These are phyloP conservation scores for Zaprionus bogoriensis DNA, from an alignment of 2,888 invertebrate genomes.

Conservation along the genomic window DNA sequence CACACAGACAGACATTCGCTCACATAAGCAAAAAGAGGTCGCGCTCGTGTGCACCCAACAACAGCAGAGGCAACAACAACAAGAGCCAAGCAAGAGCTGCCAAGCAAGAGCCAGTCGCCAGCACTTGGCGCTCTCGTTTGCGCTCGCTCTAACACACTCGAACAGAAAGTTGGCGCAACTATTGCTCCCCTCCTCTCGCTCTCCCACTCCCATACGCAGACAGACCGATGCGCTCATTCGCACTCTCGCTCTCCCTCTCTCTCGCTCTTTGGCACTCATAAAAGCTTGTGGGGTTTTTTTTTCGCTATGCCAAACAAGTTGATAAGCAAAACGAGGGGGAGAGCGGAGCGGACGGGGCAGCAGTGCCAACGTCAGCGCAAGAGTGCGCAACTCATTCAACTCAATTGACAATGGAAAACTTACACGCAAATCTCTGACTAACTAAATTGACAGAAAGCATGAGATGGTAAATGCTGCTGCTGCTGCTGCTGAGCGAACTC, in stretches of 20 bases:
- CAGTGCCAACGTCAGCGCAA: slow-evolving; percentile 50
- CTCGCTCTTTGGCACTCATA: slow-evolving; percentile 41
- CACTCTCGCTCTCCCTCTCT: slow-evolving; percentile 38
- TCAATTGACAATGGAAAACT: slow-evolving; percentile 79
- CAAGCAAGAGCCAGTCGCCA: slow-evolving; percentile 48
- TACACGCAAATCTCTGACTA: slow-evolving; percentile 74
- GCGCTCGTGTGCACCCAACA: slow-evolving; percentile 77
- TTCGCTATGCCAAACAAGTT: slow-evolving; percentile 41
- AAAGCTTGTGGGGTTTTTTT: slow-evolving; percentile 43
- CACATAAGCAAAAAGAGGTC: slow-evolving; percentile 63
- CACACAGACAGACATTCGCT: slow-evolving; percentile 7
- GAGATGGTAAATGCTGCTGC: slow-evolving; percentile 29
- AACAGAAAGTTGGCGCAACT: slow-evolving; percentile 64
- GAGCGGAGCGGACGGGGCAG: slow-evolving; percentile 5
- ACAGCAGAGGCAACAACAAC: slow-evolving; percentile 36
- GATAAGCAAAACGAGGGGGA: slow-evolving; percentile 37
- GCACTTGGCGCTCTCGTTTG: slow-evolving; percentile 67
- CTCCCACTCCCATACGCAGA: background rate
- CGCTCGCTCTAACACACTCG: slow-evolving; percentile 68
- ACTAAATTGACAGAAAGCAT: slow-evolving; percentile 55
- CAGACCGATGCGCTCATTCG: slow-evolving; percentile 47
- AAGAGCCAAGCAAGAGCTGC: slow-evolving; percentile 39
- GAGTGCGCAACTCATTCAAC: slow-evolving; percentile 78
- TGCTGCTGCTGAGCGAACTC: slow-evolving; percentile 21
- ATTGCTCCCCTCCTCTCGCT: slow-evolving; percentile 29